phyloP scores from a whole-genome alignment of 2,888 invertebrate genomes.

The Drosophila histrio region DNA sequence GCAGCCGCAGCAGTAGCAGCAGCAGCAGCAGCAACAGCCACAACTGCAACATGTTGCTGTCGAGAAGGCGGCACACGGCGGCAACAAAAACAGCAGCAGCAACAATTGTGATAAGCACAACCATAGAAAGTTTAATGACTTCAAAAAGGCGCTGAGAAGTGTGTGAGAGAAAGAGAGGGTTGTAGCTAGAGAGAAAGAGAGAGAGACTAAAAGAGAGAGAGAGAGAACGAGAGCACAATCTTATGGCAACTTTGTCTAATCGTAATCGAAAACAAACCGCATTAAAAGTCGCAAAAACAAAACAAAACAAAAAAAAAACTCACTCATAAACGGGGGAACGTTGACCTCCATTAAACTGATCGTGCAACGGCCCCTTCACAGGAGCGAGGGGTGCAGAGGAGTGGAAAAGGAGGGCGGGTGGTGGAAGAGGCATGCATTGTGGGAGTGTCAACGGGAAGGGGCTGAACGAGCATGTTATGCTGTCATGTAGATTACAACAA shows the following conservation, averaged over 20 bases:
- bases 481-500: conserved; percentile 47
- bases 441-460: conserved; percentile 18
- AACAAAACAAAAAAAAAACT: conserved; percentile 4
- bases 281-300: conserved; percentile 36
- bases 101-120: conserved; percentile 61
- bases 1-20: conserved; percentile 30
- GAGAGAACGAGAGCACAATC: not conserved
- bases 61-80: conserved; percentile 31
- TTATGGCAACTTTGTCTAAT: conserved; percentile 62
- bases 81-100: conserved; percentile 26
- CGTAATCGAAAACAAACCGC: conserved; percentile 65
- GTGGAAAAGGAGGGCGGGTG: not conserved
- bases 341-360: conserved; percentile 61
- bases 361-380: conserved; percentile 34
- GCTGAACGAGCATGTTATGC: conserved; percentile 16
- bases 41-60: conserved; percentile 34
- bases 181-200: not conserved
- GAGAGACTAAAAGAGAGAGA: not conserved
- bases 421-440: not conserved
- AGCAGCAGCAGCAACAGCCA: conserved; percentile 29
- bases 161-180: not conserved
- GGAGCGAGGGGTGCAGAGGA: not conserved
- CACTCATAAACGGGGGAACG: conserved; percentile 31
- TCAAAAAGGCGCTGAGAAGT: conserved; percentile 14
- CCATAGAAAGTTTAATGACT: conserved; percentile 71